Evolutionary conservation across 2,797 vertebrate genomes (phyloP), one percentile per base, ranked within the genome.

Genomic region (Rhinophrynus dorsalis): DNA sequence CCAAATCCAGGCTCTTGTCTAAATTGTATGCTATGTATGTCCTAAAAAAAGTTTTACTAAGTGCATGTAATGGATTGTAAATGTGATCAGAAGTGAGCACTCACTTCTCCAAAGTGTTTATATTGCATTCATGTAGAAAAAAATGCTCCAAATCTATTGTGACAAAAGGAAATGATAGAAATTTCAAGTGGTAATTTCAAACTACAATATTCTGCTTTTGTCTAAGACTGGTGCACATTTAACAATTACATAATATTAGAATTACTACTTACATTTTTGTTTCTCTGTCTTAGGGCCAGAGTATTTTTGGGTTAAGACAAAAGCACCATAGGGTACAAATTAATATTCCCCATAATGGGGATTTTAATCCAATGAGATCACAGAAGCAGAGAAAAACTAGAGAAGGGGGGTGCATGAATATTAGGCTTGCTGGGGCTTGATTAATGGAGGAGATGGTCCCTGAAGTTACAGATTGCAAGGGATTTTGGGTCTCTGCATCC

Each of bases 21-120:
- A 72, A 65, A 72, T 72, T 58, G 69, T 58, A 64, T 48, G 60
- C 52, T 63, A 71, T 63, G 60, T 56, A 72, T 65, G 61, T 58
- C 61, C 61, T 65, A 72, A 72, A 72, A 35, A 65, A 72, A 72
- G 68, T 72, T 72, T 72, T 55, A 72, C 68, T 72, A 72, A 72
- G 68, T 72, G 68, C 68, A 72, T 72, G 68, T 72, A 72, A 72
- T 72, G 68, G 68, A 72, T 72, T 72, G 68, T 63, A 72, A 72
- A 64, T 72, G 68, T 72, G 68, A 65, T 72, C 64, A 72, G 60
- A 72, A 48, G 68, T 57, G 60, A 64, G 68, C 50, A 63, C 68
- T 70, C 24, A 15, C 66, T 72, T 72, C 68, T 57, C 60, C 52
- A 60, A 72, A 72, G 60, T 72, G 68, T 72, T 72, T 72, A 72